Base-by-base conservation (phyloP, 2,888 invertebrate genomes). In the Pandemis heparana region DNA sequence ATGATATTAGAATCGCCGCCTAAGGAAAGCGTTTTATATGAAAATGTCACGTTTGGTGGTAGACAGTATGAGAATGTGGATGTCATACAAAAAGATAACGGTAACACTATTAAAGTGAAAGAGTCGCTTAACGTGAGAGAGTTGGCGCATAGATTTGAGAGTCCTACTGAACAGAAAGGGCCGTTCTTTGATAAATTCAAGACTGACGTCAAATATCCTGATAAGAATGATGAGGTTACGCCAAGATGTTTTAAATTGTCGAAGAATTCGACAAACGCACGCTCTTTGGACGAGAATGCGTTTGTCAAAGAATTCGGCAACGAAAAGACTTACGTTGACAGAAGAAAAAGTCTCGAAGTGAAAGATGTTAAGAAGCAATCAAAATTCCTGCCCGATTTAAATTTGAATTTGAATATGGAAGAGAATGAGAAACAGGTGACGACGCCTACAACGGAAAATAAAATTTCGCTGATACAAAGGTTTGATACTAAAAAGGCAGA, bases 261-360 rank as follows among this genome's bases (percentile, higher is more conserved):
- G 0, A 96, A 96, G 82, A 95, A 95, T 77, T 95, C 96, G 0
- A 89, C 93, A 69, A 96, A 96, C 59, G 96, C 97, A 0, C 91
- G 96, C 39, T 97, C 97, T 0, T 86, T 97, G 70, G 97, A 97
- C 85, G 97, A 97, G 80, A 96, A 96, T 77, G 97, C 96, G 12
- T 97, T 97, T 79, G 92, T 96, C 1, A 95, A 96, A 76, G 96
- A 96, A 83, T 96, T 96, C 78, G 96, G 96, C 0, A 82, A 82
- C n/a, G 92, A 91, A 4, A 83, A 83, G 62, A 77, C 79, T 0
- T 81, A 83, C 73, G 79, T 80, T 39, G 88, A 92, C n/a, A 83
- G 96, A 14, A 87, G 96, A 75, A 96, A 96, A 86, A 95, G 95
- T 46, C 81, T 95, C 41, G 96, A 96, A 92, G 96, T 95, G 0